Evolutionary conservation across 1,140 invertebrate genomes (phyloP).

Genomic region (Drosophila miranda): DNA sequence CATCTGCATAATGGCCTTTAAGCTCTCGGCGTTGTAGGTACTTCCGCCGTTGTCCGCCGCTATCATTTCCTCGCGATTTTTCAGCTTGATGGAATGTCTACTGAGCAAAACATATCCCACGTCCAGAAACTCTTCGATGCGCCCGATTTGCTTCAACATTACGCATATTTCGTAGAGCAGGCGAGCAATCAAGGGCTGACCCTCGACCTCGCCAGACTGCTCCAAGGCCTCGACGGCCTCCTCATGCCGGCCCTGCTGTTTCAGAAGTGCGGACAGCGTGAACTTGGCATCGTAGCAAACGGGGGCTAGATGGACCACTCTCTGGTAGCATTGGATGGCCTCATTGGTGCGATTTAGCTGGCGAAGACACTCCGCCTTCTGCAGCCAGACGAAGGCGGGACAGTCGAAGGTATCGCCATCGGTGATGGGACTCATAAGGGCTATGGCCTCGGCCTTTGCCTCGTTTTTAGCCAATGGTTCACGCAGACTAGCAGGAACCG

Average conservation of each 20-base stretch:
- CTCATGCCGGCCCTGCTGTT: slow-evolving; percentile 87
- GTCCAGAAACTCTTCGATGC: slow-evolving; percentile 89
- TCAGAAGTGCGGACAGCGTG: slow-evolving; percentile 90
- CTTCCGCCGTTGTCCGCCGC: slow-evolving; percentile 79
- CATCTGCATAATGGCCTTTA: slow-evolving; percentile 75
- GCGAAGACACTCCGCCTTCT: slow-evolving; percentile 93
- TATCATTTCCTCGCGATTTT: slow-evolving; percentile 87
- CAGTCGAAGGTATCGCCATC: slow-evolving; percentile 89
- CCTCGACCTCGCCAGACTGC: slow-evolving; percentile 85
- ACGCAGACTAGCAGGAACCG: too few relatives aligned
- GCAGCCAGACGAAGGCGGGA: slow-evolving; percentile 93
- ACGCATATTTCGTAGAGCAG: slow-evolving; percentile 91
- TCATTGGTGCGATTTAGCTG: slow-evolving; percentile 88
- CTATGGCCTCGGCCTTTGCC: slow-evolving; percentile 83
- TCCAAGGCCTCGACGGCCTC: slow-evolving; percentile 91
- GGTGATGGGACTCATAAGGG: slow-evolving; percentile 84
- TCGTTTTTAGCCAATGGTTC: too few relatives aligned
- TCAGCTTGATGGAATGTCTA: slow-evolving; percentile 88
- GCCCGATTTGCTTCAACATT: slow-evolving; percentile 87
- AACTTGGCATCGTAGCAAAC: slow-evolving; percentile 91
- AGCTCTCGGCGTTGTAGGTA: slow-evolving; percentile 64
- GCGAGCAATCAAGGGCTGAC: slow-evolving; percentile 87
- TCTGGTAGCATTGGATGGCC: slow-evolving; percentile 91
- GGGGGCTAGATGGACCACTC: slow-evolving; percentile 91
- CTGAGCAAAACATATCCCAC: slow-evolving; percentile 89